phyloP scores from a whole-genome alignment of 2,888 invertebrate genomes.

The Eurytoma adleriae region DNA sequence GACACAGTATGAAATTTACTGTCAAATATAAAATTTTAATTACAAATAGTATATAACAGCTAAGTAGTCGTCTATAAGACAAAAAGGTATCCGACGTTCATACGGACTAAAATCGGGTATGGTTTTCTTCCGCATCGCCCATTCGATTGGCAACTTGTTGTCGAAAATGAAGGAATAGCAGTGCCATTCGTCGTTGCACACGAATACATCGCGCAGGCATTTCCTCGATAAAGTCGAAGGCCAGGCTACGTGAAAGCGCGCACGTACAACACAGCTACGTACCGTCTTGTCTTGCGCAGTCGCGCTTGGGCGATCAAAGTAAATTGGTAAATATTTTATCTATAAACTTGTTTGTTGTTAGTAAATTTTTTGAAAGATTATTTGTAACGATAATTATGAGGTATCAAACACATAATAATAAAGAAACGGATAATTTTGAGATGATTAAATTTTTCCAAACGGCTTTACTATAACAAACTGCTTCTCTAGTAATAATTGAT shows the following conservation, averaged over 20 bases:
- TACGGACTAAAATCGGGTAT: too few relatives aligned
- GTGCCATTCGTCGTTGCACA: neutral
- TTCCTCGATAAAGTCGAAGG: conserved; percentile 1
- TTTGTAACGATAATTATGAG: neutral
- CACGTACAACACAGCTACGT: conserved; percentile 2
- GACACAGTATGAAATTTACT: too few relatives aligned
- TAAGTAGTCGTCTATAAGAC: too few relatives aligned
- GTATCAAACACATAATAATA: neutral
- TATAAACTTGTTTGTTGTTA: neutral
- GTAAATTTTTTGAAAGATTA: neutral
- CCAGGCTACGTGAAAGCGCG: neutral
- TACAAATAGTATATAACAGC: too few relatives aligned
- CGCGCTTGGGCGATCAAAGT: neutral
- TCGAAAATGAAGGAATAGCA: neutral
- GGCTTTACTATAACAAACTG: too few relatives aligned
- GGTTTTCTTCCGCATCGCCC: neutral
- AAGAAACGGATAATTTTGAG: too few relatives aligned
- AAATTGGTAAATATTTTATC: too few relatives aligned
- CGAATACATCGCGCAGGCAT: neutral
- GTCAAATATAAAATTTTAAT: too few relatives aligned
- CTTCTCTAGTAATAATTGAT: too few relatives aligned
- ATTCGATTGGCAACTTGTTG: neutral
- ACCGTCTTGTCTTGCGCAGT: neutral
- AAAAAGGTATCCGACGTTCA: too few relatives aligned
- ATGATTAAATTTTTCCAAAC: too few relatives aligned